Evolutionary conservation across 2,888 invertebrate genomes (phyloP).

Genomic region (Spodoptera picta): DNA sequence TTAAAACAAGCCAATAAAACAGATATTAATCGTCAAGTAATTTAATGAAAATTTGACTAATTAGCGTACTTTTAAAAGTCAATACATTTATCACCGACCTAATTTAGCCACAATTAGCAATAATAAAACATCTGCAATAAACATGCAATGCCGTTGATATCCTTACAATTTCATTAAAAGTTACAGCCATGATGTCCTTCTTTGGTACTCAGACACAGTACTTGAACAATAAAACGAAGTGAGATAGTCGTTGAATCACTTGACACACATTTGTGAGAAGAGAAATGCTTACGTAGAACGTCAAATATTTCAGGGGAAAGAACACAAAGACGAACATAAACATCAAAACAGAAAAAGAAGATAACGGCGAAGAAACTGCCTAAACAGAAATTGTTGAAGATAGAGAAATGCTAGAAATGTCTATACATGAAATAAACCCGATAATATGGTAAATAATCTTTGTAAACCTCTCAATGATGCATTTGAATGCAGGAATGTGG

Average conservation of each 20-base stretch:
- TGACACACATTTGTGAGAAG: slow-evolving; percentile 78
- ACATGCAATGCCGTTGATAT: slow-evolving; percentile 70
- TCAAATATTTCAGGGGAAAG: slow-evolving; percentile 48
- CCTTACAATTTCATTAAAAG: slow-evolving; percentile 76
- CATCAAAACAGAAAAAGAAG: background rate
- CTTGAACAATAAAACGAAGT: slow-evolving; percentile 81
- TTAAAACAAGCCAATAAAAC: slow-evolving; percentile 36
- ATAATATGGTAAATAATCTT: slow-evolving; percentile 12
- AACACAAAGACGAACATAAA: background rate
- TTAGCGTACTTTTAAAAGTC: slow-evolving; percentile 49
- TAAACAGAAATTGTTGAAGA: background rate
- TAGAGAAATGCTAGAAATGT: background rate
- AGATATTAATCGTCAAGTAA: slow-evolving; percentile 19
- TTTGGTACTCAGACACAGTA: slow-evolving; percentile 64
- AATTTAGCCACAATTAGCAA: slow-evolving; percentile 71
- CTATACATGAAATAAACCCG: slow-evolving; percentile 3
- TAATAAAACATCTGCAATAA: slow-evolving; percentile 69
- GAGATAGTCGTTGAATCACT: slow-evolving; percentile 76
- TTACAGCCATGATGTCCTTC: slow-evolving; percentile 78
- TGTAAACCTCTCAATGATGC: slow-evolving; percentile 8
- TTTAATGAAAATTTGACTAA: slow-evolving; percentile 38
- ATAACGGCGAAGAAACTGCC: too few species aligned
- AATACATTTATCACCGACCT: slow-evolving; percentile 62
- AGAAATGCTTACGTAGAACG: slow-evolving; percentile 57
- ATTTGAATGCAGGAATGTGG: slow-evolving; percentile 23